A percentile compares a stretch with the other conserved stretches of the same genome.
Conservation (phyloP, 1,140 invertebrate species). For the Oncopodura yosiiana region DNA sequence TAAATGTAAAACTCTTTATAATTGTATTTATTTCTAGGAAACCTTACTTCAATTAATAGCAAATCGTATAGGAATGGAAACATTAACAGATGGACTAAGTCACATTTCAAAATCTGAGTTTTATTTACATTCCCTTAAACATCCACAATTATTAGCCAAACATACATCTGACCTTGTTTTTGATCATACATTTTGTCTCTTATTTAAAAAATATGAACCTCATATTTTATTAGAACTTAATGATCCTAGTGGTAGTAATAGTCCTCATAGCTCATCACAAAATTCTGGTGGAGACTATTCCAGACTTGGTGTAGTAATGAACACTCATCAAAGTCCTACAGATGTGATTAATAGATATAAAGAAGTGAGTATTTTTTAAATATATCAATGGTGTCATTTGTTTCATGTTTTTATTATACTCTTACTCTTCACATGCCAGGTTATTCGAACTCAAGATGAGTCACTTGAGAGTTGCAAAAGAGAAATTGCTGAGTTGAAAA, state of each 20-base stretch:
- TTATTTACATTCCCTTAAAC: conserved; percentile 84
- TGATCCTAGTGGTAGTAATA: conserved; percentile 4
- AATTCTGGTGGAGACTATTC: conserved; percentile 6
- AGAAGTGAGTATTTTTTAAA: too few relatives aligned
- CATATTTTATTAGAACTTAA: conserved; percentile 26
- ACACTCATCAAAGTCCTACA: conserved; percentile 44
- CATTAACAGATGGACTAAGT: conserved; percentile 73
- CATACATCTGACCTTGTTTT: conserved; percentile 69
- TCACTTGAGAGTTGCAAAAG: conserved; percentile 22
- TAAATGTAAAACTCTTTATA: background rate
- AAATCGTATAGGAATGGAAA: conserved; percentile 84
- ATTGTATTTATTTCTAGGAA: conserved; percentile 47
- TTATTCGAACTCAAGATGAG: conserved; percentile 32
- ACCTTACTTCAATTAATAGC: conserved; percentile 74
- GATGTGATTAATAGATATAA: conserved; percentile 69
- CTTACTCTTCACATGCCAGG: too few relatives aligned
- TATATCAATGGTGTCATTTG: too few relatives aligned
- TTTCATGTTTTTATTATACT: too few relatives aligned
- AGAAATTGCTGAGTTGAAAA: conserved; percentile 22
- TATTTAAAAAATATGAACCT: conserved; percentile 63
- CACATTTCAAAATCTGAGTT: conserved; percentile 79
- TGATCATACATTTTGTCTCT: conserved; percentile 89
- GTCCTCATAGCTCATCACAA: background rate
- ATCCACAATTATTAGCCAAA: conserved; percentile 74
- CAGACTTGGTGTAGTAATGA: conserved; percentile 17